These are phyloP conservation scores for Hydractinia symbiolongicarpus DNA, from an alignment of 30 jellyfish, hydroid and myxozoan genomes.

Conservation along the genomic window DNA sequence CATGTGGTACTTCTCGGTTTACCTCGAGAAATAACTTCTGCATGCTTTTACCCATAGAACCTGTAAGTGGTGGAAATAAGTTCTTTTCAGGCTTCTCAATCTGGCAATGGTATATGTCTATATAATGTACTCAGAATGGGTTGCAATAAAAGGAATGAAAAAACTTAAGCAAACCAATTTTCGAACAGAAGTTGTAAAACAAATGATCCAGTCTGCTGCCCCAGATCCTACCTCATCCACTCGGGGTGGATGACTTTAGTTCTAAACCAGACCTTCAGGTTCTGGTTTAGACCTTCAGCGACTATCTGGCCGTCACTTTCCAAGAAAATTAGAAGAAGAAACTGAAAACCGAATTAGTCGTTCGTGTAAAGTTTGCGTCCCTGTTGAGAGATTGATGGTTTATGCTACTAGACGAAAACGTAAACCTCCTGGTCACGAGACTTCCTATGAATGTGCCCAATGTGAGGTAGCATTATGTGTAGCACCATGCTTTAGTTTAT, in stretches of 20 bases:
- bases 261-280: no score
- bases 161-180: background rate
- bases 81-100: background rate
- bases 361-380: conserved; percentile 11
- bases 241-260: no score
- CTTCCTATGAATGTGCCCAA: conserved; percentile 12
- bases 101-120: no score
- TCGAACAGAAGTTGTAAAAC: conserved; percentile 3
- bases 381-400: conserved; percentile 1
- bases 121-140: background rate
- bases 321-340: conserved; percentile 1
- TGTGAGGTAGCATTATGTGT: conserved; percentile 7
- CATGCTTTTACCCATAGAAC: conserved; percentile 1
- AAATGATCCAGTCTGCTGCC: background rate
- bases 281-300: conserved; percentile 2
- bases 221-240: conserved; percentile 8
- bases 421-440: background rate
- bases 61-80: conserved; percentile 7
- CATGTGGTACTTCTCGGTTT: conserved; percentile 4
- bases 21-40: background rate
- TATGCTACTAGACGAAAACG: background rate
- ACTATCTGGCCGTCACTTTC: conserved; percentile 8
- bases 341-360: conserved; percentile 9
- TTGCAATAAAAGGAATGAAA: background rate
- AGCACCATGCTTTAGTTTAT: conserved; percentile 5